Percentiles rank a stretch among this genome's conserved stretches.
These are phyloP conservation scores for Ctenicera cuprea DNA, from an alignment of 2,888 invertebrate genomes.

Conservation along the genomic window DNA sequence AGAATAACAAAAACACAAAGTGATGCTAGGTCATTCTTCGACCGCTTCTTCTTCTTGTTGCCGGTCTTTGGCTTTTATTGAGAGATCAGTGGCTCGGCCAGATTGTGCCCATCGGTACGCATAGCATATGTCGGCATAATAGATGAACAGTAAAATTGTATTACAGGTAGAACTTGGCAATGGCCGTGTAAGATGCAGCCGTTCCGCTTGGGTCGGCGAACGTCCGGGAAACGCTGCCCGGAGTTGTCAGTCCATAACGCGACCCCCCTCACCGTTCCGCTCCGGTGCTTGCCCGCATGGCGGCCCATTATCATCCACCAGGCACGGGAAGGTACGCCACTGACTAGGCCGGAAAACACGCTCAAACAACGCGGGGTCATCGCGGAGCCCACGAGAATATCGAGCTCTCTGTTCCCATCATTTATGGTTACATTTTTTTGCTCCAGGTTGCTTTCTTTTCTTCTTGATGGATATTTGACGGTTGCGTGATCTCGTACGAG, in stretches of 20 bases:
- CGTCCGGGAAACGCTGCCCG: conserved; percentile 67
- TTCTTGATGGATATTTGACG: conserved; percentile 21
- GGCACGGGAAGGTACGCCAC: conserved; percentile 61
- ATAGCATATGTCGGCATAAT: conserved; percentile 43
- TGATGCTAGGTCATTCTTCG: background rate
- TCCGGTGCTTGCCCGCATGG: conserved; percentile 58
- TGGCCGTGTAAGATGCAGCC: conserved; percentile 59
- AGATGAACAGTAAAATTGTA: conserved; percentile 44
- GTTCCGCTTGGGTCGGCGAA: conserved; percentile 66
- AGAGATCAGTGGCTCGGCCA: conserved; percentile 14
- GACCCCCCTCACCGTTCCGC: conserved; percentile 60
- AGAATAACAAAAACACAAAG: background rate
- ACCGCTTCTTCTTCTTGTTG: conserved; percentile 3
- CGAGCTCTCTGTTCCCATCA: conserved; percentile 50
- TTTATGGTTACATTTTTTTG: conserved; percentile 49
- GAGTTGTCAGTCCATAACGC: conserved; percentile 67
- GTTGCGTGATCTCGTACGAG: conserved; percentile 16
- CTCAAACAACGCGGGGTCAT: conserved; percentile 50
- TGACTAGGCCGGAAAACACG: conserved; percentile 56
- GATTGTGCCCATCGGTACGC: conserved; percentile 14
- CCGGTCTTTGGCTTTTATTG: conserved; percentile 11
- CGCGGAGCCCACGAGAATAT: conserved; percentile 36
- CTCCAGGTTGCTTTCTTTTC: conserved; percentile 39
- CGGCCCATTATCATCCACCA: conserved; percentile 57
- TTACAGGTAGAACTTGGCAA: conserved; percentile 55